Base-by-base conservation (phyloP, 2,888 invertebrate genomes). In the Cerastis rubricosa region DNA sequence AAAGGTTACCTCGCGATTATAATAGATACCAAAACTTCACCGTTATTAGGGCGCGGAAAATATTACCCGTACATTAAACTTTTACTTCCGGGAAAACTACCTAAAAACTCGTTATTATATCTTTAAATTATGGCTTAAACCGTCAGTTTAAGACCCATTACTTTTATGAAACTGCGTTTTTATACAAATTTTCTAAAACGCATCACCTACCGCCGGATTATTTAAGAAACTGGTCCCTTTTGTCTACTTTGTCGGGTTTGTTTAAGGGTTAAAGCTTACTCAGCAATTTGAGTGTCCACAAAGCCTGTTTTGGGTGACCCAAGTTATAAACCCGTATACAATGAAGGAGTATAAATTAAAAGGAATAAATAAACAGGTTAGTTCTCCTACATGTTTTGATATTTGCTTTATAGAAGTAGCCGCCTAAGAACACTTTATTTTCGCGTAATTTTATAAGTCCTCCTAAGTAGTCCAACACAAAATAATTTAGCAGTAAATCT, bases 201-300 rank as follows among this genome's bases (percentile, higher is more conserved):
- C 73, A 76, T 81, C 75, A 84, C 84, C 74, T 81, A 78, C 76
- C 75, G 75, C 78, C 69, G 74, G 85, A 88, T 88, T 89, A 90
- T 91, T 88, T 90, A 91, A 91, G 90, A 90, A 91, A 89, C 76
- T 85, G 75, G 84, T 81, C 87, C 88, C 90, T 90, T 91, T 91
- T 89, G 83, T 88, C 78, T 81, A 85, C 83, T 86, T 89, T 83
- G 83, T 87, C 81, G 79, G 81, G 87, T 87, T 88, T 87, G 84
- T 88, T 85, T 88, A 89, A 89, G 88, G 89, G 88, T 89, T 85
- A 77, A 86, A 83, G 89, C 88, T 90, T 88, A 90, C 87, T 80
- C 85, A 89, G 87, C 89, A 86, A 86, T 91, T 90, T 88, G 74
- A 83, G 78, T 79, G 63, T 75, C 75, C 78, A 81, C 78, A 84